Evolutionary conservation across 2,113 vertebrate genomes (phyloP).

Genomic region (Bufo bufo): DNA sequence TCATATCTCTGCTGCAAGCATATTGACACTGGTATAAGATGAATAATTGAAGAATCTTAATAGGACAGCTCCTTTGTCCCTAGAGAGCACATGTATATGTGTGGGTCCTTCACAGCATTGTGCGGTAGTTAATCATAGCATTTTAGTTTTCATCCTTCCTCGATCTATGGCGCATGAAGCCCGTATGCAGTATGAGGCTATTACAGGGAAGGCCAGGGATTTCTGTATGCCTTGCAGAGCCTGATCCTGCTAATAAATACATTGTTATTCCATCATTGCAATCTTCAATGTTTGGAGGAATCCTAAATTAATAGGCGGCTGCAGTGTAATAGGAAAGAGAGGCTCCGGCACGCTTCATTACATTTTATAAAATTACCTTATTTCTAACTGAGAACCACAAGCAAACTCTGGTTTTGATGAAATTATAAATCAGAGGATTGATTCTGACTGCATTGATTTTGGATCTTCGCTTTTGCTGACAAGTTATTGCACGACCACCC

Average conservation of each 20-base stretch:
- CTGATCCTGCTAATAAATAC: conserved; percentile 38
- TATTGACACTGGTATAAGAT: conserved; percentile 14
- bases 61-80: conserved; percentile 14
- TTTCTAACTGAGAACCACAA: conserved; percentile 33
- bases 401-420: conserved; percentile 42
- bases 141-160: too few species aligned
- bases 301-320: conserved; percentile 50
- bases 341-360: conserved; percentile 41
- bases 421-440: conserved; percentile 16
- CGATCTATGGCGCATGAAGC: not conserved
- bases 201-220: not conserved
- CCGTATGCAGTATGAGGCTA: not conserved
- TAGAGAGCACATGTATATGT: not conserved
- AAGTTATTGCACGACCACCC: not conserved
- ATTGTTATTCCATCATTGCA: conserved; percentile 40
- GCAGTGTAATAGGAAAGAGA: conserved; percentile 44
- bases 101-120: not conserved
- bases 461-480: not conserved
- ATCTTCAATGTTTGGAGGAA: conserved; percentile 30
- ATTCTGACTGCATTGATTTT: conserved; percentile 6
- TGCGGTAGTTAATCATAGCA: not conserved
- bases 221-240: not conserved
- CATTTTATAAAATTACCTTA: conserved; percentile 52
- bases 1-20: not conserved
- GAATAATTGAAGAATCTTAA: conserved; percentile 31